These are phyloP conservation scores for Lepidostoma basale DNA, from an alignment of 1,140 invertebrate genomes.

Conservation along the genomic window DNA sequence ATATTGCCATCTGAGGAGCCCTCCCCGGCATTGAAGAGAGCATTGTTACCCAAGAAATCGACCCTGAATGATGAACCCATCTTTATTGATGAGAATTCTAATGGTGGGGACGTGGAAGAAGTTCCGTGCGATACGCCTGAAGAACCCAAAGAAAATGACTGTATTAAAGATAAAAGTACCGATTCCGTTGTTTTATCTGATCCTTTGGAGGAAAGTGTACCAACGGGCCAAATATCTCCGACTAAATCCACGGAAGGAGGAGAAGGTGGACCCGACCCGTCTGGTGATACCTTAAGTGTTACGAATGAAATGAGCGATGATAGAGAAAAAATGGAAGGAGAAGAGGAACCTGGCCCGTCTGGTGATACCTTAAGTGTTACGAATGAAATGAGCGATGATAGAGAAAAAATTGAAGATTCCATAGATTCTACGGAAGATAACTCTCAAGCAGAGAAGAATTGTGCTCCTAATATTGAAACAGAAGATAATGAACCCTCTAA, in stretches of 20 bases:
- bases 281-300: neutral
- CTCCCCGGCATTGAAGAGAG: neutral
- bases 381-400: neutral
- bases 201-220: neutral
- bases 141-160: neutral
- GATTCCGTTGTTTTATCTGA: constrained; percentile 24
- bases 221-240: neutral
- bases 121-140: neutral
- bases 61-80: constrained; percentile 55
- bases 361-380: neutral
- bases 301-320: neutral
- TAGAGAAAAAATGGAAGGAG: neutral
- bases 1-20: constrained; percentile 51
- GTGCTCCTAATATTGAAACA: neutral
- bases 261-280: neutral
- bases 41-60: neutral
- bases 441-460: neutral
- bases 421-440: neutral
- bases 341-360: neutral
- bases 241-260: too few relatives aligned
- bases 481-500: neutral
- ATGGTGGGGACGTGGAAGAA: constrained; percentile 45
- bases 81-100: constrained; percentile 60
- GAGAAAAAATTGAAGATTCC: neutral
- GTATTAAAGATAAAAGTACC: constrained; percentile 29